A percentile compares a stretch with the other conserved stretches of the same genome.
phyloP scores from a whole-genome alignment of 2,113 vertebrate genomes.

The Mellivora capensis region DNA sequence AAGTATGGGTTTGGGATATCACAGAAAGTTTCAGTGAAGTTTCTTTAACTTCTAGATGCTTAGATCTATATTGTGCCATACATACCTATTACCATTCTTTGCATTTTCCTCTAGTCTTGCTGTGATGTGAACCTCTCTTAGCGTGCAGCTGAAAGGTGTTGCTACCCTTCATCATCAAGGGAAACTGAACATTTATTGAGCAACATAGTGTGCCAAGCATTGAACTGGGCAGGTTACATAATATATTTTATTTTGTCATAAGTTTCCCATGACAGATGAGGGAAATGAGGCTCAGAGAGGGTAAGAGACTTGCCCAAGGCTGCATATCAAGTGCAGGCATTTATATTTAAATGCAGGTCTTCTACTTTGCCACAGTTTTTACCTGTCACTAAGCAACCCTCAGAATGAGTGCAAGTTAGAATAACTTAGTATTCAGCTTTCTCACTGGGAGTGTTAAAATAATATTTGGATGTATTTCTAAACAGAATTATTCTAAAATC shows the following conservation, averaged over 20 bases:
- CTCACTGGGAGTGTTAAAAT: not conserved
- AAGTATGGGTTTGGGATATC: not conserved
- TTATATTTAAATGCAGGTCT: not conserved
- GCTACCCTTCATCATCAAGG: not conserved
- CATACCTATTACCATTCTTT: not conserved
- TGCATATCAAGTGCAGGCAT: not conserved
- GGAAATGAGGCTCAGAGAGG: not conserved
- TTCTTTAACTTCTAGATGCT: not conserved
- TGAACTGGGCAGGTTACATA: not conserved
- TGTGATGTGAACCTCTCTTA: not conserved
- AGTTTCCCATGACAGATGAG: not conserved
- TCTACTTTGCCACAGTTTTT: not conserved
- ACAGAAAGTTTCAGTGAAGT: not conserved
- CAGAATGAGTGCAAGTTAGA: not conserved
- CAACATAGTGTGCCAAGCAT: not conserved
- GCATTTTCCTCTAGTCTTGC: not conserved
- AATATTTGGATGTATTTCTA: not conserved
- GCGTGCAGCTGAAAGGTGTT: not conserved
- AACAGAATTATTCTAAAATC: not conserved
- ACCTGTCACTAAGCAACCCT: not conserved
- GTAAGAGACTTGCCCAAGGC: not conserved
- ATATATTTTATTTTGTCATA: not conserved
- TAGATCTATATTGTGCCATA: not conserved
- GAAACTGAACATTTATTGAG: not conserved
- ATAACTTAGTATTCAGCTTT: not conserved